These are phyloP conservation scores for Manduca sexta DNA, from an alignment of 1,140 invertebrate genomes.

Conservation along the genomic window DNA sequence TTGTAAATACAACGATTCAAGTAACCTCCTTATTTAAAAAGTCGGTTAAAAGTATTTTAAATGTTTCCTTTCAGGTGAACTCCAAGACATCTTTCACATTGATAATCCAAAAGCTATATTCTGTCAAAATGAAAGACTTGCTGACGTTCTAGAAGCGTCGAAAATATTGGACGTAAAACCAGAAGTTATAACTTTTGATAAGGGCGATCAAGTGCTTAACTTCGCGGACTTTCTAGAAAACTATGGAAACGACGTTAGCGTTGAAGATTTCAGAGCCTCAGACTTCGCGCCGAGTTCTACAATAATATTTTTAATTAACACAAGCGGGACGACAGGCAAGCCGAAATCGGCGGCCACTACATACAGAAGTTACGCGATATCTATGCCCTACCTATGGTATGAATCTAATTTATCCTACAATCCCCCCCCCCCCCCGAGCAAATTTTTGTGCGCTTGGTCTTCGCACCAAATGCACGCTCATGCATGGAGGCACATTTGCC, in stretches of 20 bases:
- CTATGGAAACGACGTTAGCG: slow-evolving; percentile 10
- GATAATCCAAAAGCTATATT: slow-evolving; percentile 31
- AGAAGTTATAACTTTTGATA: slow-evolving; percentile 31
- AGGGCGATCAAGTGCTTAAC: slow-evolving; percentile 10
- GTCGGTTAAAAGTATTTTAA: too few species aligned
- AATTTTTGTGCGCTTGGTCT: too few species aligned
- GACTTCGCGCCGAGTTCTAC: not conserved
- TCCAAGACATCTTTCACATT: slow-evolving; percentile 18
- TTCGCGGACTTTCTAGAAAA: slow-evolving; percentile 27
- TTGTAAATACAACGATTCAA: not conserved
- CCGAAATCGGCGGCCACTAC: not conserved
- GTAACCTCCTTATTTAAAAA: too few species aligned
- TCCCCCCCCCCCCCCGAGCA: too few species aligned
- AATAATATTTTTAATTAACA: not conserved
- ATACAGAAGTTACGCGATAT: not conserved
- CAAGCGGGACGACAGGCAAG: not conserved
- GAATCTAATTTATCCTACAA: too few species aligned
- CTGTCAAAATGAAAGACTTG: slow-evolving; percentile 26
- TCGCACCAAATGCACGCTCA: too few species aligned
- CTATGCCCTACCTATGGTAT: not conserved
- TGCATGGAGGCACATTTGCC: too few species aligned
- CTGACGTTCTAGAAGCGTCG: slow-evolving; percentile 17
- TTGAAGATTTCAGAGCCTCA: slow-evolving; percentile 22
- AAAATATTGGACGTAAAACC: slow-evolving; percentile 13
- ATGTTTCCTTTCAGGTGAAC: slow-evolving; percentile 25